A percentile compares a stretch with the other conserved stretches of the same genome.
Conservation (phyloP, 2,797 vertebrate species). For the Thalassophryne amazonica region DNA sequence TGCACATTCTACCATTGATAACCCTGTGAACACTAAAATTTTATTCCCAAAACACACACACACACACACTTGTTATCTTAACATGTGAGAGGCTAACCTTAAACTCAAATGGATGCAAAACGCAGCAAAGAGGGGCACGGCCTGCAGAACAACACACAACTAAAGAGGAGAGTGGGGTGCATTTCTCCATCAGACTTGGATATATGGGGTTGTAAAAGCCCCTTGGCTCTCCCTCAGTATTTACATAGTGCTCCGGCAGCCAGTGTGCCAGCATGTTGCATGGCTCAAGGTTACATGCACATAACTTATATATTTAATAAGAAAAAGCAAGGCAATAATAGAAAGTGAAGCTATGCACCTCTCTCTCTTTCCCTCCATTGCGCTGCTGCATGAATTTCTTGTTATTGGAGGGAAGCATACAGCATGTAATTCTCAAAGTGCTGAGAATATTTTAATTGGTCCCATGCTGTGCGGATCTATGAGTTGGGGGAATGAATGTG, state of each 20-base stretch:
- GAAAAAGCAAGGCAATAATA: conserved; percentile 16
- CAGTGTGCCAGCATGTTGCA: conserved; percentile 33
- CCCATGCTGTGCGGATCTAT: conserved; percentile 30
- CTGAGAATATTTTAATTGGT: conserved; percentile 54
- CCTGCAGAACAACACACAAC: conserved; percentile 20
- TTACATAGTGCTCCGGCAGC: conserved; percentile 55
- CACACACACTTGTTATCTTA: conserved; percentile 5
- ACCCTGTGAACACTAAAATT: conserved; percentile 15
- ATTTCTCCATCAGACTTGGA: conserved; percentile 30
- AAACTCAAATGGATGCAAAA: conserved; percentile 49
- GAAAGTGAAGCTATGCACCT: conserved; percentile 1
- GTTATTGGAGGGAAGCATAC: conserved; percentile 48
- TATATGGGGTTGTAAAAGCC: conserved; percentile 64
- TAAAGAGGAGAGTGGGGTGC: conserved; percentile 11
- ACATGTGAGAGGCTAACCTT: conserved; percentile 19
- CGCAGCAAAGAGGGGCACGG: conserved; percentile 25
- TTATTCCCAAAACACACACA: conserved; percentile 8
- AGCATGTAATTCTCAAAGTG: conserved; percentile 44
- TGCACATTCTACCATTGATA: background rate
- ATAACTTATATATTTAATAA: conserved; percentile 52
- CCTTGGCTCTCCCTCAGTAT: conserved; percentile 41
- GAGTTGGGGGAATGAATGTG: background rate
- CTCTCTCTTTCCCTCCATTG: background rate
- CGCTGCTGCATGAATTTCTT: conserved; percentile 48
- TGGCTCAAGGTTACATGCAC: conserved; percentile 67